Percentiles rank a stretch among this genome's conserved stretches.
phyloP scores from a whole-genome alignment of 2,888 invertebrate genomes.

The Cryptus armator region DNA sequence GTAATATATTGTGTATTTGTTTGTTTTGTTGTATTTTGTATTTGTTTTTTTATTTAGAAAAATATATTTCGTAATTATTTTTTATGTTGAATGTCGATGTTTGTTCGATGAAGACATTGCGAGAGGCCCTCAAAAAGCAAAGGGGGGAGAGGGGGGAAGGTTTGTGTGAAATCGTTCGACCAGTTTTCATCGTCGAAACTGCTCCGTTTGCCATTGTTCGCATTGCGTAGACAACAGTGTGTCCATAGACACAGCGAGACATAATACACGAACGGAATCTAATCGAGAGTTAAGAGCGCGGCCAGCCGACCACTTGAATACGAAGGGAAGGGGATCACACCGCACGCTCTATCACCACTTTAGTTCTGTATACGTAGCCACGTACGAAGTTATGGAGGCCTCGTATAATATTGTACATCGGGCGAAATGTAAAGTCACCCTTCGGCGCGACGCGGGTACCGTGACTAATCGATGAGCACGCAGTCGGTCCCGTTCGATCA shows the following conservation, averaged over 20 bases:
- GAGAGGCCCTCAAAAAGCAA: background rate
- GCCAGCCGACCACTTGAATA: constrained; percentile 48
- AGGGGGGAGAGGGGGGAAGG: background rate
- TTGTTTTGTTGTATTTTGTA: no score
- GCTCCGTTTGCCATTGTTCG: constrained; percentile 30
- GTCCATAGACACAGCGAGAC: constrained; percentile 25
- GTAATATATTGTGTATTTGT: no score
- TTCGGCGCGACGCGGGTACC: constrained; percentile 81
- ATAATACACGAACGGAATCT: constrained; percentile 53
- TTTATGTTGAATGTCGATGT: background rate
- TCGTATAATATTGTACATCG: constrained; percentile 8
- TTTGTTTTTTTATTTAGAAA: no score
- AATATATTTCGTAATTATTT: background rate
- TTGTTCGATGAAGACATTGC: constrained; percentile 4
- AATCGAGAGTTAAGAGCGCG: constrained; percentile 56
- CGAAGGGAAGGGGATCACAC: background rate
- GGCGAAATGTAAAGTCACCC: constrained; percentile 71
- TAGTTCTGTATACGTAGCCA: constrained; percentile 28
- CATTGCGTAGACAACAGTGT: constrained; percentile 34
- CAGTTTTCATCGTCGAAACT: constrained; percentile 38
- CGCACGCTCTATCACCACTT: constrained; percentile 28
- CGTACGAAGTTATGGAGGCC: constrained; percentile 30
- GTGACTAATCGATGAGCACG: constrained; percentile 84
- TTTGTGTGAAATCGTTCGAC: constrained; percentile 25
- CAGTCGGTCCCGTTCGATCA: constrained; percentile 79